phyloP scores from a whole-genome alignment of 2,888 invertebrate species.

The Tachina fera region DNA sequence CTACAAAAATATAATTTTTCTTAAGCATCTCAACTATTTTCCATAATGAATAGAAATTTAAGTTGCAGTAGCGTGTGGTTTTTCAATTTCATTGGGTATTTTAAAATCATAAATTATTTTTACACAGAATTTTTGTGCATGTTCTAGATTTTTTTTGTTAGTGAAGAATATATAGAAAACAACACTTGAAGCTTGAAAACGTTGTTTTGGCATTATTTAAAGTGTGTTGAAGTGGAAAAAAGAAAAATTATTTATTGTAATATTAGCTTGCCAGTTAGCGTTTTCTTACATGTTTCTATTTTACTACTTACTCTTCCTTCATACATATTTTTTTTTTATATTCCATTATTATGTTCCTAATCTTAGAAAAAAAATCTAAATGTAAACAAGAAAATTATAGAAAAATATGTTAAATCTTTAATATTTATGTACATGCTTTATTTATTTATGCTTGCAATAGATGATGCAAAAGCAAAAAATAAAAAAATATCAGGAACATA shows the following conservation, averaged over 20 bases:
- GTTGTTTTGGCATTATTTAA: slow-evolving; percentile 60
- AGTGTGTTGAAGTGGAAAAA: slow-evolving; percentile 49
- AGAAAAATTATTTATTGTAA: slow-evolving; percentile 11
- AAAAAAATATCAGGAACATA: neutral
- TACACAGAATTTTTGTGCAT: slow-evolving; percentile 46
- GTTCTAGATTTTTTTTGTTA: slow-evolving; percentile 25
- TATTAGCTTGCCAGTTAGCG: slow-evolving; percentile 1
- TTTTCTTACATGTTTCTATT: neutral
- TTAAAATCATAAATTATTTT: slow-evolving; percentile 60
- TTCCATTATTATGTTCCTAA: slow-evolving; percentile 12
- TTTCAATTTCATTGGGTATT: slow-evolving; percentile 64
- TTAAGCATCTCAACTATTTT: neutral
- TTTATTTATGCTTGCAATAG: slow-evolving; percentile 14
- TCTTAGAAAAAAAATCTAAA: slow-evolving; percentile 17
- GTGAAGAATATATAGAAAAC: slow-evolving; percentile 7
- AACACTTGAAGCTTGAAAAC: slow-evolving; percentile 11
- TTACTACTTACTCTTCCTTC: neutral
- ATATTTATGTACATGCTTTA: slow-evolving; percentile 16
- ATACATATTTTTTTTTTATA: neutral
- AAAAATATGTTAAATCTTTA: slow-evolving; percentile 37
- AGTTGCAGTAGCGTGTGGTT: slow-evolving; percentile 53
- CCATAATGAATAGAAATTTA: slow-evolving; percentile 6
- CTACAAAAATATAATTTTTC: slow-evolving; percentile 3
- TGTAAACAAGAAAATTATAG: slow-evolving; percentile 42
- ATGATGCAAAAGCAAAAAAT: too few species aligned